Percentiles rank a stretch among this genome's conserved stretches.
Evolutionary conservation across 2,797 vertebrate genomes (phyloP).

Genomic region (Microctenopoma stevenorrisi): DNA sequence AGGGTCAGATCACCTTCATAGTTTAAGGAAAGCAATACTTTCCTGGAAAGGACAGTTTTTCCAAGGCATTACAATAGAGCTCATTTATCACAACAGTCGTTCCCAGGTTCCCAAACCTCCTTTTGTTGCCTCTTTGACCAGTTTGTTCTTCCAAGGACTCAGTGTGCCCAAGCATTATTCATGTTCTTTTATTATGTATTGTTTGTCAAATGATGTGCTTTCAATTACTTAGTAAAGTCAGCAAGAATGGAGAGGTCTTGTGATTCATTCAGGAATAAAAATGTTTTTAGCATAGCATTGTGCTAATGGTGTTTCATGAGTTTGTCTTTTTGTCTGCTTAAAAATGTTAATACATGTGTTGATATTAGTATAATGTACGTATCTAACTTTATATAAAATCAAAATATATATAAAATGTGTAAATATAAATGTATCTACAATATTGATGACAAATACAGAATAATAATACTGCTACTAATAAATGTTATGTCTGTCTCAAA

Average conservation of each 20-base stretch:
- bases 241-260: neutral
- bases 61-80: constrained; percentile 18
- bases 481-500: no score
- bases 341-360: neutral
- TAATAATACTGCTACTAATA: no score
- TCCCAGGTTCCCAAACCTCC: neutral
- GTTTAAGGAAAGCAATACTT: constrained; percentile 43
- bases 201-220: neutral
- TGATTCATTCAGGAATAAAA: neutral
- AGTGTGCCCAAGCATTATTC: neutral
- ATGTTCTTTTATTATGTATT: neutral
- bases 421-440: no score
- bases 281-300: neutral
- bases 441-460: no score
- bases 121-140: constrained; percentile 2
- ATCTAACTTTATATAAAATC: no score
- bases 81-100: constrained; percentile 28
- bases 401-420: no score
- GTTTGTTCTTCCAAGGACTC: neutral
- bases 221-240: constrained; percentile 3
- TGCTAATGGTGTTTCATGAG: no score
- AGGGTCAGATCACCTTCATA: constrained; percentile 58
- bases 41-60: constrained; percentile 16
- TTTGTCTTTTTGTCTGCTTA: no score
- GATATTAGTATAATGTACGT: neutral